These are phyloP conservation scores for Bucorvus abyssinicus DNA, from an alignment of 2,797 vertebrate species.

Conservation along the genomic window DNA sequence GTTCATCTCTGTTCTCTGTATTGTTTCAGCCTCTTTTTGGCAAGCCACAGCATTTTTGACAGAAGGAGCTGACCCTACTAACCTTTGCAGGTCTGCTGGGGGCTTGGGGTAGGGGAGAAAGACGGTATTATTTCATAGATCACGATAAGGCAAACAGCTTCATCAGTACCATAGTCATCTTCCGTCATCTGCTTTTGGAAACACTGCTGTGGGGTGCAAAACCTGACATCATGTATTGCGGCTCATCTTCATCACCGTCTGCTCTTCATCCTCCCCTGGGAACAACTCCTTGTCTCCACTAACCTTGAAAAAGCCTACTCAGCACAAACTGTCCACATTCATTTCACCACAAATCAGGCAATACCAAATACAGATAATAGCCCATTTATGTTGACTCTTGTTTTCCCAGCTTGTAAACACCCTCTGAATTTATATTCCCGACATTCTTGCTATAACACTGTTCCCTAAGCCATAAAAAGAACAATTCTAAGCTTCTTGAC, in stretches of 20 bases:
- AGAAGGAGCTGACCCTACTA: background rate
- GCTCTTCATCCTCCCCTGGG: background rate
- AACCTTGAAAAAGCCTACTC: conserved; percentile 14
- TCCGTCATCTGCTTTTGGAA: conserved; percentile 1
- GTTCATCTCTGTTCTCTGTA: background rate
- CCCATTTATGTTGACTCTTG: conserved; percentile 8
- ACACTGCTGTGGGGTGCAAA: background rate
- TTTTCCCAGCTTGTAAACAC: conserved; percentile 49
- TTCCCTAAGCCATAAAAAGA: conserved; percentile 48
- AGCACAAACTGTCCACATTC: background rate
- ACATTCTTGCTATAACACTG: background rate
- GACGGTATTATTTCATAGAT: background rate
- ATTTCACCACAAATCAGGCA: conserved; percentile 24
- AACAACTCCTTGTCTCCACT: background rate
- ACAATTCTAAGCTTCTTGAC: conserved; percentile 50
- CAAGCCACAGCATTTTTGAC: background rate
- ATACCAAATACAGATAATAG: conserved; percentile 21
- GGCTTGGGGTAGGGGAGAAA: background rate
- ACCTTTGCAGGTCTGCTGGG: background rate
- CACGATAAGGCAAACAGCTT: conserved; percentile 4
- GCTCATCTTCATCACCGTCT: background rate
- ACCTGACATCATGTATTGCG: background rate
- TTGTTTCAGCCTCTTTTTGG: background rate
- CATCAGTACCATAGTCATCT: background rate
- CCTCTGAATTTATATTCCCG: conserved; percentile 36